Evolutionary conservation across 2,888 invertebrate genomes (phyloP), one percentile per base, ranked within the genome.

Genomic region (Eudemis profundana): DNA sequence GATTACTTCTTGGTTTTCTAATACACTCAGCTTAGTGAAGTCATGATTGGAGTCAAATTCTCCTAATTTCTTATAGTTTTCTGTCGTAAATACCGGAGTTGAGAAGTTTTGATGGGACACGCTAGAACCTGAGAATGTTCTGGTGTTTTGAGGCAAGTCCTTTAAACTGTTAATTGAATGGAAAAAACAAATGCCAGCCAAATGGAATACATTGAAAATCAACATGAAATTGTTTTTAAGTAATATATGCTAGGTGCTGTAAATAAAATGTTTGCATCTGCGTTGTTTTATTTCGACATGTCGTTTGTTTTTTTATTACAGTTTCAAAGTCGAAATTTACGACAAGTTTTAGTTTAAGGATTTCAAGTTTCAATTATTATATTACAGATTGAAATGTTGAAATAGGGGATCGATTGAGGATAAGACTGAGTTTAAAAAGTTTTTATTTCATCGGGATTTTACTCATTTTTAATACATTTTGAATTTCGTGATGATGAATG

Each of bases 41-140:
- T 77, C 82, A 49, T 84, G 81, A 70, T 85, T 81, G 50, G 85
- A 76, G 38, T 70, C 69, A 1, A 78, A 72, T 40, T 84, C 78
- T 61, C 71, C 75, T 23, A 44, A 36, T 36, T 50, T 44, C 14
- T 36, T 36, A 19, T 63, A 7, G 14, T 27, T 42, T n/a, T 36
- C 17, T 8, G 29, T 23, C 69, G 88, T 86, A 51, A 88, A 27
- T 19, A 29, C 56, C n/a, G 3, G 15, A 15, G n/a, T 29, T n/a
- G 29, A 29, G 4, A 19, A n/a, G 42, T 7, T 81, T 60, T 72
- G 78, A 72, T 36, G 74, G 68, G 23, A 85, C 71, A 54, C 75
- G 67, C 63, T 64, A 51, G 51, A 70, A 65, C 29, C 29, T n/a
- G 27, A 15, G 8, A 50, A n/a, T 33, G 10, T 14, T 14, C 33